Conservation (phyloP, 1,140 invertebrate genomes). For the Anastatus disparis region DNA sequence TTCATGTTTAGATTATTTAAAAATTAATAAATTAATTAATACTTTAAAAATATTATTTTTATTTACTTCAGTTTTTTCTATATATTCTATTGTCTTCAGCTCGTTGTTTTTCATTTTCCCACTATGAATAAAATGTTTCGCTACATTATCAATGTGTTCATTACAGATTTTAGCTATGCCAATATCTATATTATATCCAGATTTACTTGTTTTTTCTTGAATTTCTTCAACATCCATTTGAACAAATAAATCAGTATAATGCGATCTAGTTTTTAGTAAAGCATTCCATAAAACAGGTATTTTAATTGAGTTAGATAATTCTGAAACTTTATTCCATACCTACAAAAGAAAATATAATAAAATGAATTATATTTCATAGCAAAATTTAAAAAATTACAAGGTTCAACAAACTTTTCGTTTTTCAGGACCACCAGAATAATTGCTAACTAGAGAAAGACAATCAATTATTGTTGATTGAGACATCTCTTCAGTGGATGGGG, state of each 20-base stretch:
- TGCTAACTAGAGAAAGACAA: constrained; percentile 51
- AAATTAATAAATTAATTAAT: neutral
- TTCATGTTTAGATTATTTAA: constrained; percentile 26
- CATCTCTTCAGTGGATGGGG: constrained; percentile 48
- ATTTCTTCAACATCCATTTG: constrained; percentile 43
- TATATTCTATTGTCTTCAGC: constrained; percentile 46
- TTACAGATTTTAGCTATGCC: constrained; percentile 52
- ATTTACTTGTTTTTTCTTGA: neutral
- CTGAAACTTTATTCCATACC: constrained; percentile 52
- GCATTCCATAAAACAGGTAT: constrained; percentile 54
- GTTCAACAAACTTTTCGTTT: constrained; percentile 45
- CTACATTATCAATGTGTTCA: constrained; percentile 50
- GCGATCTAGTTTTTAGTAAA: constrained; percentile 50
- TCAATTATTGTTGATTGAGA: constrained; percentile 48
- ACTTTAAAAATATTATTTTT: constrained; percentile 25
- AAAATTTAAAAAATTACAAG: constrained; percentile 12
- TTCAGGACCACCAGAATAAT: constrained; percentile 49
- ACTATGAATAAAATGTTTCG: constrained; percentile 44
- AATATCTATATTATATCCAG: constrained; percentile 44
- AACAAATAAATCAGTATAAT: constrained; percentile 51
- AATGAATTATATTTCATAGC: constrained; percentile 13
- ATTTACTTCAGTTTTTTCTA: constrained; percentile 52
- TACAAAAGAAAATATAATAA: constrained; percentile 41
- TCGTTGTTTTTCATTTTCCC: constrained; percentile 42
- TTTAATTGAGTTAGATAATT: constrained; percentile 49